Percentiles rank a stretch among this genome's conserved stretches.
Evolutionary conservation across 2,888 invertebrate species (phyloP).

Genomic region (Coelogynopora nodosa): DNA sequence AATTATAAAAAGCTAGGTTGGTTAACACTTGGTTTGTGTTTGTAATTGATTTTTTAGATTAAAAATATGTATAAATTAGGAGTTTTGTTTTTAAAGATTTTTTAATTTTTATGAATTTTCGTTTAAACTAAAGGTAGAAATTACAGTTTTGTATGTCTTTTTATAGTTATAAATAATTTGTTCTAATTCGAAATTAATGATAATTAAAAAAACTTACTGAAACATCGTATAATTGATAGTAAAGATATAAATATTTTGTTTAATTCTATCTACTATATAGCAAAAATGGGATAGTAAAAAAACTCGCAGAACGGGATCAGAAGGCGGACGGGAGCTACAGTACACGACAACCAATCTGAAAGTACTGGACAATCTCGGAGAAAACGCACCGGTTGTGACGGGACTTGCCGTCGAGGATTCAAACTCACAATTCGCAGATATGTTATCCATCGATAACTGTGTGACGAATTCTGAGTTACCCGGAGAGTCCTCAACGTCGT

Average conservation of each 20-base stretch:
- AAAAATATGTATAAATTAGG: too few relatives aligned
- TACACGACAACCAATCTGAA: not conserved
- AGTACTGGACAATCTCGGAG: slow-evolving; percentile 34
- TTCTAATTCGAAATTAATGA: too few relatives aligned
- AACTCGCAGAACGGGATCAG: not conserved
- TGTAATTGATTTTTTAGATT: too few relatives aligned
- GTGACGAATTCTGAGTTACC: not conserved
- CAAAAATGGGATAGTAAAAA: not conserved
- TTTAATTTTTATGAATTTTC: too few relatives aligned
- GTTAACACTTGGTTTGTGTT: too few relatives aligned
- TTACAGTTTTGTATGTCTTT: too few relatives aligned
- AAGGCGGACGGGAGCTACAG: slow-evolving; percentile 26
- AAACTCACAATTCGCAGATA: slow-evolving; percentile 10
- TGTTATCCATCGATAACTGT: not conserved
- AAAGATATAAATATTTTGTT: not conserved
- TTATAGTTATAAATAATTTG: too few relatives aligned
- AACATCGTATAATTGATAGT: not conserved
- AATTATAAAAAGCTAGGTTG: not conserved
- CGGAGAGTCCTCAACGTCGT: not conserved
- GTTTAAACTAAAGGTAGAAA: too few relatives aligned
- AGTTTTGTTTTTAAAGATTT: too few relatives aligned
- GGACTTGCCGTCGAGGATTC: slow-evolving; percentile 17
- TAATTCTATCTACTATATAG: not conserved
- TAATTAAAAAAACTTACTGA: too few relatives aligned
- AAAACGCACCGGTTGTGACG: slow-evolving; percentile 22